phyloP scores from a whole-genome alignment of 1,140 invertebrate genomes.

The Thaumetopoea pityocampa region DNA sequence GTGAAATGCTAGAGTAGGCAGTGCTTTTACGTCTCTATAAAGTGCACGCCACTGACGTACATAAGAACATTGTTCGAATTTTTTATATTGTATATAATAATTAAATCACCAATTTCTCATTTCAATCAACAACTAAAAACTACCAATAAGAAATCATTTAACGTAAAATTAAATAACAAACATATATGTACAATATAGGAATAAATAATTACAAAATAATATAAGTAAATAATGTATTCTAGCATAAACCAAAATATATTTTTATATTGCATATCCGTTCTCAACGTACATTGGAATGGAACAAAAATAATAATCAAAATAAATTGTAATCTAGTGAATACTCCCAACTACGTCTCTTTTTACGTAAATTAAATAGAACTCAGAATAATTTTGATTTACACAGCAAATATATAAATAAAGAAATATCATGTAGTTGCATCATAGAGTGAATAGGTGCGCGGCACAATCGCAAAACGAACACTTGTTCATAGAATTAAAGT shows the following conservation, averaged over 20 bases:
- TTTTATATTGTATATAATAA: slow-evolving; percentile 6
- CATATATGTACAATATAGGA: slow-evolving; percentile 69
- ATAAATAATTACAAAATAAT: slow-evolving; percentile 66
- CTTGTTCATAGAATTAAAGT: too few relatives aligned
- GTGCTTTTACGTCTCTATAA: too few relatives aligned
- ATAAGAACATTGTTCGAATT: slow-evolving; percentile 14
- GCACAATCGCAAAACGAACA: too few relatives aligned
- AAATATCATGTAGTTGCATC: too few relatives aligned
- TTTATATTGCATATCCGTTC: slow-evolving; percentile 19
- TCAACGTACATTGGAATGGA: slow-evolving; percentile 39
- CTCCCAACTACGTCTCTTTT: background rate
- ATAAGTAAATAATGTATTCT: slow-evolving; percentile 29
- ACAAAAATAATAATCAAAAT: slow-evolving; percentile 17
- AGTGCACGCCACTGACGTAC: too few relatives aligned
- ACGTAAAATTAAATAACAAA: slow-evolving; percentile 73
- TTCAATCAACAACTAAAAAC: slow-evolving; percentile 36
- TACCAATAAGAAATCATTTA: slow-evolving; percentile 50
- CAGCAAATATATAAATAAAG: too few relatives aligned
- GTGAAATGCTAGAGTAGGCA: too few relatives aligned
- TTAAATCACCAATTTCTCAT: slow-evolving; percentile 12
- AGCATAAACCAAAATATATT: slow-evolving; percentile 30
- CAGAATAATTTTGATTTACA: too few relatives aligned
- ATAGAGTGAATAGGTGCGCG: too few relatives aligned
- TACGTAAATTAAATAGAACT: too few relatives aligned
- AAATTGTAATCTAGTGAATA: slow-evolving; percentile 10